Base-by-base conservation (phyloP, 2,113 vertebrate species). In the Hydrochoerus hydrochaeris region DNA sequence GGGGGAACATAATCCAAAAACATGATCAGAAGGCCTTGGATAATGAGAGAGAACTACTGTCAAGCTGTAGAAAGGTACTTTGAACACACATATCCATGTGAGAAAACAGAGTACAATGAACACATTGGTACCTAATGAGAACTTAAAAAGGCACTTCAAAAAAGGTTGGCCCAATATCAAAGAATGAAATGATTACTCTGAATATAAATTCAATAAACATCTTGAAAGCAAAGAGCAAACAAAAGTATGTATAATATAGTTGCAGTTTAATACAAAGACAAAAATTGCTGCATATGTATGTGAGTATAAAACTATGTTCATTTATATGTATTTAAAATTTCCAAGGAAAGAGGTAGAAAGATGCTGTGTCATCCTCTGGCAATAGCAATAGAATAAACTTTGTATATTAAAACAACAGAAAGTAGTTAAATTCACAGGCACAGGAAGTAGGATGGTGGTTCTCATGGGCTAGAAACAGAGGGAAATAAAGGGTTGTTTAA, bases 151-250 rank as follows among this genome's bases (percentile, higher is more conserved):
- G 3, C 32, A 54, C 26, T 88, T 91, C 77, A 44, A 49, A 88
- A 87, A 65, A 78, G 13, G 28, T 83, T 92, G 92, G 46, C 54
- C 77, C 75, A 75, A 88, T 65, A 35, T 85, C 32, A 92, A 83
- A 96, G 87, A 86, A 71, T 44, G 10, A 88, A 85, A 91, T 32
- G 32, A 93, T 75, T 85, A 88, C 93, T 96, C 62, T 96, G 60
- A 81, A 69, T 60, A 63, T 24, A 84, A 44, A 84, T 52, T 57
- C 73, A 75, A 83, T 78, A 77, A 94, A 78, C 10, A 57, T 17
- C 9, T 30, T 78, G 41, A 84, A 1, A 82, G 57, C 73, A 94
- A 77, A 92, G 22, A 88, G 60, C 26, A 67, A 78, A 88, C 54
- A 83, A 87, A 94, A 83, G 1, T 46, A 38, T 60, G 10, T 28